Conservation (phyloP, 2,888 invertebrate species). For the Scelioninae gen. 1 region DNA sequence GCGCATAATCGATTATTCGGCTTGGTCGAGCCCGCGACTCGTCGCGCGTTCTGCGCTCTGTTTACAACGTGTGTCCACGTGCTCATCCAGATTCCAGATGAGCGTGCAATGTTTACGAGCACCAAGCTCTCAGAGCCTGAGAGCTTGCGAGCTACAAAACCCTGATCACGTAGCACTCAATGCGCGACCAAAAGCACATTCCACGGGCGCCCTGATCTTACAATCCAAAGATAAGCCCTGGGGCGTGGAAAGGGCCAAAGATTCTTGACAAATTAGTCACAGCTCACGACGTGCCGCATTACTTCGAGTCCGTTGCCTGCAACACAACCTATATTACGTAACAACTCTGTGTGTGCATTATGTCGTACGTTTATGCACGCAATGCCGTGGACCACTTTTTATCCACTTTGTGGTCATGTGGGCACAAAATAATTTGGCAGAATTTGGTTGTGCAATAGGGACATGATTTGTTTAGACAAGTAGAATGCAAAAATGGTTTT, state of each 20-base stretch:
- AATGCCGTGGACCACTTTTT: not conserved
- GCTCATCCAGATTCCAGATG: slow-evolving; percentile 67
- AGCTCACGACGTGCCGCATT: slow-evolving; percentile 64
- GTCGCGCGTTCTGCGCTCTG: slow-evolving; percentile 48
- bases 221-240: slow-evolving; percentile 66
- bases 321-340: slow-evolving; percentile 26
- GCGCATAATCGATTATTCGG: slow-evolving; percentile 68
- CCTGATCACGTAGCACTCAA: slow-evolving; percentile 75
- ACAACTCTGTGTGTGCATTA: slow-evolving; percentile 21
- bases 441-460: too few relatives aligned
- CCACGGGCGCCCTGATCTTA: slow-evolving; percentile 71
- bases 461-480: too few relatives aligned
- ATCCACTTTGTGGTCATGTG: not conserved
- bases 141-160: slow-evolving; percentile 66
- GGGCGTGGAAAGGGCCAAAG: slow-evolving; percentile 62
- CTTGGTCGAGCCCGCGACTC: slow-evolving; percentile 54
- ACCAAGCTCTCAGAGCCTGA: slow-evolving; percentile 16
- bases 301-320: slow-evolving; percentile 52
- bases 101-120: slow-evolving; percentile 72
- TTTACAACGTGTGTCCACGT: slow-evolving; percentile 67
- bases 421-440: too few relatives aligned
- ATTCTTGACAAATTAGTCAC: slow-evolving; percentile 70
- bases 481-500: too few relatives aligned
- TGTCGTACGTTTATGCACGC: slow-evolving; percentile 10
- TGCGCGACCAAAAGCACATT: slow-evolving; percentile 76